phyloP scores from a whole-genome alignment of 2,113 vertebrate genomes.

The Reinhardtius hippoglossoides region DNA sequence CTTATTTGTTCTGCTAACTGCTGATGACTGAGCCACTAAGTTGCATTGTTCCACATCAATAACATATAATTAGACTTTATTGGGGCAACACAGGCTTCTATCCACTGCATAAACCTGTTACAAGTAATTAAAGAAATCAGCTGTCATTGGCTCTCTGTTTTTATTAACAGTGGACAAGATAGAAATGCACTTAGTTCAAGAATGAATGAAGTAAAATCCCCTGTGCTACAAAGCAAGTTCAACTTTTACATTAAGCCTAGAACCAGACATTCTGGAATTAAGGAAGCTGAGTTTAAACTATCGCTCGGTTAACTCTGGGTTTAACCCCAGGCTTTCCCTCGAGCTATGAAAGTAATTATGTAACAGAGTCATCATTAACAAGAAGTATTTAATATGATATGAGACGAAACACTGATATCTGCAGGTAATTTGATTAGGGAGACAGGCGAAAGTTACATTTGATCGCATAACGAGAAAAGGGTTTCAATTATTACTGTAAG shows the following conservation, averaged over 20 bases:
- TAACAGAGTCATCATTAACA: neutral
- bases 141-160: neutral
- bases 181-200: conserved; percentile 17
- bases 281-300: neutral
- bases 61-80: conserved; percentile 6
- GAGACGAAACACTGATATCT: neutral
- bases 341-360: neutral
- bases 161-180: neutral
- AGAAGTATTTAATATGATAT: neutral
- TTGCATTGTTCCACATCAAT: neutral
- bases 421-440: neutral
- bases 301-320: neutral
- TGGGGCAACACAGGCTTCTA: neutral
- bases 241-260: neutral
- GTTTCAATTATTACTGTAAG: neutral
- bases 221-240: neutral
- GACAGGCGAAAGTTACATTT: too few species aligned
- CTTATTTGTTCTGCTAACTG: neutral
- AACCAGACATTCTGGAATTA: neutral
- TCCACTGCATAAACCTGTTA: neutral
- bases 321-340: neutral
- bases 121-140: neutral
- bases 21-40: neutral
- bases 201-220: neutral
- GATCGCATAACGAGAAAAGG: too few species aligned